Evolutionary conservation across 1,140 invertebrate species (phyloP), one percentile per base, ranked within the genome.

Genomic region (Mya arenaria): DNA sequence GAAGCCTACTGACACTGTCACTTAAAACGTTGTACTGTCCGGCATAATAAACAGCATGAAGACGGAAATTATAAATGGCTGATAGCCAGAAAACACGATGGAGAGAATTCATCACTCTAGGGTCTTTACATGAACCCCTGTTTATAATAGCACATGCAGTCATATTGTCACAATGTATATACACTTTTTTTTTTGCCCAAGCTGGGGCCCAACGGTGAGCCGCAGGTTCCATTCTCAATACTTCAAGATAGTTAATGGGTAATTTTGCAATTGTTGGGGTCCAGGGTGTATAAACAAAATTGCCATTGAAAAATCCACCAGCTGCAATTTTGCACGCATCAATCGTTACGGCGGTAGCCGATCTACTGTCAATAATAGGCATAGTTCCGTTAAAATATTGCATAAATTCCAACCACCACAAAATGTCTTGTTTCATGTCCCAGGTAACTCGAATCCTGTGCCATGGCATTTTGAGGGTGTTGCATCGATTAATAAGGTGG

Each of bases 381-480:
- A 74, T 44, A 5, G 34, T 23, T 23, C 36, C 72, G 28, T 62
- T 74, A 62, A 74, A 74, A 4, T 15, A 41, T 4, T 60, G 4
- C 58, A 74, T n/a, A 44, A 48, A 71, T 8, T 55, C 2, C 28
- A 71, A 48, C 74, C 74, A 77, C 74, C 74, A 77, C n/a, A 19
- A 8, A 8, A 77, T 36, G 37, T 77, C 60, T 30, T 32, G 5
- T 36, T 39, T 44, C 32, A 65, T 62, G 36, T 63, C 74, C 0
- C n/a, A 17, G 19, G 71, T 37, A 17, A 77, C 19, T 1, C 28
- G 17, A 1, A 32, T 65, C 39, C 56, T 77, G 34, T 77, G 74
- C 36, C 34, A 62, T 19, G n/a, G 10, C 0, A 3, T 3, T 65
- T 52, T 77, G 1, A 56, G 23, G 1, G 5, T 34, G 5, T 37